A percentile compares a stretch with the other conserved stretches of the same genome.
These are phyloP conservation scores for Plagodis dolabraria DNA, from an alignment of 2,888 invertebrate species.

Conservation along the genomic window DNA sequence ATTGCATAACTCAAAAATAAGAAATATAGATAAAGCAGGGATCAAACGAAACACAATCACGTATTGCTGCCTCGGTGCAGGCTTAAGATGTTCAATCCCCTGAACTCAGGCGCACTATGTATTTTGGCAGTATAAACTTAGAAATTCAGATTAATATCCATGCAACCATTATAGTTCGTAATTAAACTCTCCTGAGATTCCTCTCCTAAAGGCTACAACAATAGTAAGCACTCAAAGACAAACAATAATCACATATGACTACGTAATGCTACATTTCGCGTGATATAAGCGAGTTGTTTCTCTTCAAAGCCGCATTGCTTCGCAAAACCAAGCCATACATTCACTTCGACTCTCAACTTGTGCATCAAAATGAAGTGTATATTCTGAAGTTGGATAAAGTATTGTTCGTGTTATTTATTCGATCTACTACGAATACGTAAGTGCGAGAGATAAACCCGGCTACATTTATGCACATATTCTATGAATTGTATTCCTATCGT, in stretches of 20 bases:
- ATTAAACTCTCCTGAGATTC: not conserved
- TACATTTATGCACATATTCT: conserved; percentile 28
- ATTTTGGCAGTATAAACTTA: too few relatives aligned
- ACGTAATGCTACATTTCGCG: conserved; percentile 19
- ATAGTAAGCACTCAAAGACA: conserved; percentile 25
- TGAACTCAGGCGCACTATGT: too few relatives aligned
- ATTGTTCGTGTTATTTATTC: conserved; percentile 18
- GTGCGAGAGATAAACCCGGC: conserved; percentile 13
- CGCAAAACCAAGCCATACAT: conserved; percentile 11
- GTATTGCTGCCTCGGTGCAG: too few relatives aligned
- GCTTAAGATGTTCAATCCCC: too few relatives aligned
- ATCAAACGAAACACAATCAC: too few relatives aligned
- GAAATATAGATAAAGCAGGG: too few relatives aligned
- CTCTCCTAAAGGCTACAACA: conserved; percentile 1
- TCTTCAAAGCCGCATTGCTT: conserved; percentile 38
- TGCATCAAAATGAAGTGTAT: conserved; percentile 23
- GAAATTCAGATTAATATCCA: too few relatives aligned
- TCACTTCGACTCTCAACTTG: conserved; percentile 21
- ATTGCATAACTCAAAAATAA: too few relatives aligned
- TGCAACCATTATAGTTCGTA: not conserved
- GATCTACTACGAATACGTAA: conserved; percentile 21
- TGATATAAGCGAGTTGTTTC: conserved; percentile 50
- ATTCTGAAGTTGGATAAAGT: conserved; percentile 18
- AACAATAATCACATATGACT: conserved; percentile 39
- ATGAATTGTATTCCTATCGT: conserved; percentile 19